Evolutionary conservation across 1,140 invertebrate genomes (phyloP).

Genomic region (Apis mellifera): DNA sequence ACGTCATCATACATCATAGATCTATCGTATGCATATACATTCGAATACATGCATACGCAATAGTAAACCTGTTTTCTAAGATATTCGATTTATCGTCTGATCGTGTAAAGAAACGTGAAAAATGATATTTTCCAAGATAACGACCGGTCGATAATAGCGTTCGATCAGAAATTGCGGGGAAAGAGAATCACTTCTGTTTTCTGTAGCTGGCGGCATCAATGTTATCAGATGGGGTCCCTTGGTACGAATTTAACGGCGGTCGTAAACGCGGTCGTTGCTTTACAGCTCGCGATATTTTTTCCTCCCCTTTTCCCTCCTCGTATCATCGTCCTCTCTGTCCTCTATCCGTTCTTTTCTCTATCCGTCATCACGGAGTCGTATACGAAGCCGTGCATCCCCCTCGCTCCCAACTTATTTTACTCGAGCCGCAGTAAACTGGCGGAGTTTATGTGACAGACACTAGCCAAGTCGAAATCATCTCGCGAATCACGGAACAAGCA

Average conservation of each 20-base stretch:
- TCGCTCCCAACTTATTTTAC: slow-evolving; percentile 53
- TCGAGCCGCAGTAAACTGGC: slow-evolving; percentile 44
- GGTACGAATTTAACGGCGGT: slow-evolving; percentile 73
- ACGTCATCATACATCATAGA: no score
- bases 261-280: slow-evolving; percentile 73
- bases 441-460: slow-evolving; percentile 53
- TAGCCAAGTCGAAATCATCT: slow-evolving; percentile 45
- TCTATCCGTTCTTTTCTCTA: not conserved
- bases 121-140: no score
- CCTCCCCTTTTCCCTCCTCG: not conserved
- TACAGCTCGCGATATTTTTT: slow-evolving; percentile 69
- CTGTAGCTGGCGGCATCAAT: slow-evolving; percentile 70
- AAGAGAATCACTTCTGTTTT: slow-evolving; percentile 32
- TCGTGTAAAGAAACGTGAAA: no score
- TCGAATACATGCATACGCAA: no score
- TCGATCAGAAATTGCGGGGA: not conserved
- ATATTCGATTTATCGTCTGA: no score
- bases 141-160: not conserved
- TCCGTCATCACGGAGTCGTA: slow-evolving; percentile 43
- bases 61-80: no score
- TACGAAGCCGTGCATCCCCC: slow-evolving; percentile 36
- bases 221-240: slow-evolving; percentile 72
- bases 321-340: not conserved
- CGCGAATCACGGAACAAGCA: slow-evolving; percentile 21
- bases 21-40: no score